Evolutionary conservation across 2,888 invertebrate genomes (phyloP).

Genomic region (Silvanus unidentatus): DNA sequence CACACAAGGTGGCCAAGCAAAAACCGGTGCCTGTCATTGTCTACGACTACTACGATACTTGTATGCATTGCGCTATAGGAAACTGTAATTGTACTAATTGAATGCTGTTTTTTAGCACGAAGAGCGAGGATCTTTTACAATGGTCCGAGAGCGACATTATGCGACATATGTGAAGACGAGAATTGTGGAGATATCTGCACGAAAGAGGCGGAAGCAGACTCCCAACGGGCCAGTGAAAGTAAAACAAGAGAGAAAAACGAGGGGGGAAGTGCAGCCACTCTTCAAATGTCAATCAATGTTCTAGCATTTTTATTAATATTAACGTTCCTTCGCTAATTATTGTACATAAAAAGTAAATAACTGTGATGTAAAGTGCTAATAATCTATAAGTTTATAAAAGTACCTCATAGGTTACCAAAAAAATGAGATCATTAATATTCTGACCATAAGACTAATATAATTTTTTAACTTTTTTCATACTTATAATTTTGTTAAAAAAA

Average conservation of each 20-base stretch:
- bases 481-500: no score
- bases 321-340: background rate
- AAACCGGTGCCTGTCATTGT: conserved; percentile 80
- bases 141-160: conserved; percentile 62
- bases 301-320: background rate
- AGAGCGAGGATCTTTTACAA: conserved; percentile 79
- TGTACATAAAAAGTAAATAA: no score
- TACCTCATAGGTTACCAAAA: no score
- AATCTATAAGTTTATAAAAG: no score
- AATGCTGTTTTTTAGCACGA: conserved; percentile 55
- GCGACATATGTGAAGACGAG: conserved; percentile 76
- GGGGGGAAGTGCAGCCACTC: no score
- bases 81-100: background rate
- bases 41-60: conserved; percentile 87
- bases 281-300: background rate
- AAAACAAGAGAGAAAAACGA: conserved; percentile 8
- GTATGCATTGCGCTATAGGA: conserved; percentile 53
- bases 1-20: conserved; percentile 78
- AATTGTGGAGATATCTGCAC: conserved; percentile 52
- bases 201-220: conserved; percentile 38
- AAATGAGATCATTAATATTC: no score
- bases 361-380: no score
- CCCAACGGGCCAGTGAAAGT: conserved; percentile 12
- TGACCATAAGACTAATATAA: background rate
- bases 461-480: no score